Evolutionary conservation across 2,113 vertebrate genomes (phyloP).

Genomic region (Nerophis ophidion): DNA sequence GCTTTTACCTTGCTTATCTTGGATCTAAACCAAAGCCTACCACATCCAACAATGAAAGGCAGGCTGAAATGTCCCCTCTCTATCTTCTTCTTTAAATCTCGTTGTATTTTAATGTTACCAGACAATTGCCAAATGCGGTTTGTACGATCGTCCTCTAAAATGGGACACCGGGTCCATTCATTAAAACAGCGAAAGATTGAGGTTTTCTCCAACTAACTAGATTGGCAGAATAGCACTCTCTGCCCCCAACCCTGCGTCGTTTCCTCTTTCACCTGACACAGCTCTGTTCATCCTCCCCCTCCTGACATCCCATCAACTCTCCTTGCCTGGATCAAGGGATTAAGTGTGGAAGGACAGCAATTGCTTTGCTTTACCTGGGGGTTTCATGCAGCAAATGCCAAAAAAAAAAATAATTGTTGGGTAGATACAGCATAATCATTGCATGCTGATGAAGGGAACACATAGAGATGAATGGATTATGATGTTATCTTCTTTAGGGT

Average conservation of each 20-base stretch:
- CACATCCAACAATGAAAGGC: conserved; percentile 4
- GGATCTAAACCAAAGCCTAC: conserved; percentile 12
- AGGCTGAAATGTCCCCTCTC: neutral
- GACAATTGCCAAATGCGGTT: conserved; percentile 28
- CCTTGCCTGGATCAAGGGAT: conserved; percentile 51
- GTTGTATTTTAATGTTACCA: conserved; percentile 24
- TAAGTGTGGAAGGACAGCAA: conserved; percentile 43
- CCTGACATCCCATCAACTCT: conserved; percentile 47
- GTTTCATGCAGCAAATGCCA: conserved; percentile 31
- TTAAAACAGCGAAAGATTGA: conserved; percentile 32
- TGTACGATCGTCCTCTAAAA: conserved; percentile 41
- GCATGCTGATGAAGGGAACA: conserved; percentile 27
- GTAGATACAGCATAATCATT: conserved; percentile 7
- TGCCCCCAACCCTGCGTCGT: conserved; percentile 17
- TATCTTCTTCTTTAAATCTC: conserved; percentile 1
- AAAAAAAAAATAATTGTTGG: conserved; percentile 17
- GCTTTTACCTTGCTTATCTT: neutral
- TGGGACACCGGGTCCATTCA: conserved; percentile 45
- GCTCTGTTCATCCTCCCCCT: conserved; percentile 29
- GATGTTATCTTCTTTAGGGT: neutral
- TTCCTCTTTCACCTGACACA: conserved; percentile 39
- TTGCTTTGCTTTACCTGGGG: conserved; percentile 38
- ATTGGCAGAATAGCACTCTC: conserved; percentile 41
- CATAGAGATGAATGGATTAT: conserved; percentile 5
- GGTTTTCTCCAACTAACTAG: conserved; percentile 41